Conservation (phyloP, 2,888 invertebrate species). For the Entomobrya multifasciata region DNA sequence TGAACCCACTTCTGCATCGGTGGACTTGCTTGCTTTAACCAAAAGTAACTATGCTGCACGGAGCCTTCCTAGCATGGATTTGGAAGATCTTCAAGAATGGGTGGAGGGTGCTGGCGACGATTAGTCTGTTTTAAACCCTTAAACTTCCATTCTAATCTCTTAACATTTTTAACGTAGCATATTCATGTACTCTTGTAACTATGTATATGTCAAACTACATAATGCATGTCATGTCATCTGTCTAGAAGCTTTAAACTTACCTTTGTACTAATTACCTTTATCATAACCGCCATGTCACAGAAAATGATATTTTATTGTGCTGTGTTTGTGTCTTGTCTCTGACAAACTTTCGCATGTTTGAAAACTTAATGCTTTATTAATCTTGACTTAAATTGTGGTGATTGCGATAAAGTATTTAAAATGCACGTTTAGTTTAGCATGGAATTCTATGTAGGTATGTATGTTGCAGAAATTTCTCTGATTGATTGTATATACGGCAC, state of each 20-base stretch:
- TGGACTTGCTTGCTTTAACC: constrained; percentile 74
- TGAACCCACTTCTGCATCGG: constrained; percentile 53
- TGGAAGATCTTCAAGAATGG: constrained; percentile 79
- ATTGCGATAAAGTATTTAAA: no score
- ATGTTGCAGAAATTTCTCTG: no score
- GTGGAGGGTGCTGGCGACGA: constrained; percentile 78
- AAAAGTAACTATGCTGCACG: constrained; percentile 75
- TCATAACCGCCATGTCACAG: neutral
- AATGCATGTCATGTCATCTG: neutral
- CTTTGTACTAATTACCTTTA: neutral
- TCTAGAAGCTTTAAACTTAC: neutral
- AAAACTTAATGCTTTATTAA: neutral
- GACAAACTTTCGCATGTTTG: neutral
- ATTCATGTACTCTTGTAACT: neutral
- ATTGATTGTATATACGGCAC: no score
- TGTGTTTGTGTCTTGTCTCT: no score
- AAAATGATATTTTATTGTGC: no score
- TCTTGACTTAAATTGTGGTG: no score
- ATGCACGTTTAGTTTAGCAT: no score
- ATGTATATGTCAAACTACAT: neutral
- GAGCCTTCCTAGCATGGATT: constrained; percentile 78
- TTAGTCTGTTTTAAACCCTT: constrained; percentile 34
- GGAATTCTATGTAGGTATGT: no score
- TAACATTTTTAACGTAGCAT: no score
- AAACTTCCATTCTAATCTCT: no score